These are phyloP conservation scores for Menidia beryllina DNA, from an alignment of 2,113 vertebrate genomes.

Conservation along the genomic window DNA sequence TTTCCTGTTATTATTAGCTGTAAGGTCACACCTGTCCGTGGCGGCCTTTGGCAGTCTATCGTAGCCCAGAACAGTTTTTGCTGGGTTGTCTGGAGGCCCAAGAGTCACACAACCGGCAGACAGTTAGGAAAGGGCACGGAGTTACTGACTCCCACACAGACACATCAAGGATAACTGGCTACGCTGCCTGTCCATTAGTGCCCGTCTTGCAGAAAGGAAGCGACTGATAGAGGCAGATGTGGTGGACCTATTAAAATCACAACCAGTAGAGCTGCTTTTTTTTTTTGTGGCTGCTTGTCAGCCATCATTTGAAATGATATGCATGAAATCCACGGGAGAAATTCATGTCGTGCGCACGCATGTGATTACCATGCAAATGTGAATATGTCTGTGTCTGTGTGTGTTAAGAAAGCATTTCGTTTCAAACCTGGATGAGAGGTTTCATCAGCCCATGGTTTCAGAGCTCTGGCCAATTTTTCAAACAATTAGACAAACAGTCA, in stretches of 20 bases:
- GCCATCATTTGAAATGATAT: slow-evolving; percentile 40
- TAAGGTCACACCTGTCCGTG: slow-evolving; percentile 31
- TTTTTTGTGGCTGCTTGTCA: slow-evolving; percentile 27
- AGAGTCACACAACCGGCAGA: slow-evolving; percentile 37
- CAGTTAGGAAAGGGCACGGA: slow-evolving; percentile 33
- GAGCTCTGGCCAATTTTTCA: slow-evolving; percentile 10
- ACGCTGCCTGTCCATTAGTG: slow-evolving; percentile 66
- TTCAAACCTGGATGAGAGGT: slow-evolving; percentile 8
- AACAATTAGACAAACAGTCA: neutral
- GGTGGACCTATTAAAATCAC: slow-evolving; percentile 61
- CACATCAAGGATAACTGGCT: slow-evolving; percentile 55
- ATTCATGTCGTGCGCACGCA: neutral
- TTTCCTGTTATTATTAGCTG: slow-evolving; percentile 59
- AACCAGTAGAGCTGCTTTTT: slow-evolving; percentile 36
- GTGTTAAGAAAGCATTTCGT: neutral
- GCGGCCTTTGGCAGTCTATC: slow-evolving; percentile 13
- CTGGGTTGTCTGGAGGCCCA: slow-evolving; percentile 41
- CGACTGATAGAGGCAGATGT: slow-evolving; percentile 57
- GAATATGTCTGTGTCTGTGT: neutral
- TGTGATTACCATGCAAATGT: slow-evolving; percentile 41
- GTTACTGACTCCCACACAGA: slow-evolving; percentile 51
- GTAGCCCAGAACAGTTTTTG: slow-evolving; percentile 22
- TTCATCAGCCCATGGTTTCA: neutral
- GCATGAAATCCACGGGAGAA: slow-evolving; percentile 21
- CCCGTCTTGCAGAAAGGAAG: slow-evolving; percentile 61